phyloP scores from a whole-genome alignment of 2,888 invertebrate genomes.

The Hydrotaea cyrtoneurina region DNA sequence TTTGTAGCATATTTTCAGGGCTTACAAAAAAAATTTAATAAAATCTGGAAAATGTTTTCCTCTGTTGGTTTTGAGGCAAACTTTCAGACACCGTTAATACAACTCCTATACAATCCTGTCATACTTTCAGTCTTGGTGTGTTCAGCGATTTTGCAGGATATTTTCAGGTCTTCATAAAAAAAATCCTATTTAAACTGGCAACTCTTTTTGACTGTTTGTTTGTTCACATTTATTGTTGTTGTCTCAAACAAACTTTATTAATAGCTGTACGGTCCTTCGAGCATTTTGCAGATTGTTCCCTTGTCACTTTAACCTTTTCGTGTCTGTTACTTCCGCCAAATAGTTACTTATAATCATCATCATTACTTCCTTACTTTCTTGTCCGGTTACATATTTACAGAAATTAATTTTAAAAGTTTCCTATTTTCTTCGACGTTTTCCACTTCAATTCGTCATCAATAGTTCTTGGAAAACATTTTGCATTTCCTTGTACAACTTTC shows the following conservation, averaged over 20 bases:
- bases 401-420: background rate
- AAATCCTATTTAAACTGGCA: no score
- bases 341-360: background rate
- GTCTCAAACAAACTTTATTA: no score
- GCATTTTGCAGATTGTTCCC: no score
- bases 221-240: no score
- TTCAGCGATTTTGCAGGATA: background rate
- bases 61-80: no score
- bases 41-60: no score
- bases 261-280: background rate
- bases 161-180: no score
- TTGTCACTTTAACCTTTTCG: background rate
- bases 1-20: background rate
- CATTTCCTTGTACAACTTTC: background rate
- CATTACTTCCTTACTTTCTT: background rate
- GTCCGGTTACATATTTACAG: background rate
- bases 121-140: no score
- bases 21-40: no score
- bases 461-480: conserved; percentile 5
- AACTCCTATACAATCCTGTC: no score
- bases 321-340: background rate
- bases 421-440: background rate
- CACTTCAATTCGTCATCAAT: background rate
- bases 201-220: no score
- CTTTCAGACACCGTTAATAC: no score